These are phyloP conservation scores for Spheniscus humboldti DNA, from an alignment of 2,797 vertebrate genomes.

Conservation along the genomic window DNA sequence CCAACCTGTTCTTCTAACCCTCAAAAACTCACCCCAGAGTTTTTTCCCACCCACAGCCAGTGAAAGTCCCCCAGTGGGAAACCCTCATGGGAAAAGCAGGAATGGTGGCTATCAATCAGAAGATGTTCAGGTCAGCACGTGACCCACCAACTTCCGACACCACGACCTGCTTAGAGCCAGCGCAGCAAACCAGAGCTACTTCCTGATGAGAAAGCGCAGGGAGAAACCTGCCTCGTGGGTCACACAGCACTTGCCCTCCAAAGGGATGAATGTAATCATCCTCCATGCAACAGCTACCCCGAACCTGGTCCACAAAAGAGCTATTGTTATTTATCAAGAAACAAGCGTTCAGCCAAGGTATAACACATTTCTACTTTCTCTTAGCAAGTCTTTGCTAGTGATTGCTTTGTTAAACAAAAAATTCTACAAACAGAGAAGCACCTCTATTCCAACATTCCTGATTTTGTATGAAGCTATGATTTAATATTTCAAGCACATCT, in stretches of 20 bases:
- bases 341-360: rapidly evolving
- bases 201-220: background rate
- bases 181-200: background rate
- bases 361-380: background rate
- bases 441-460: background rate
- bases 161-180: background rate
- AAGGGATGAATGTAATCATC: background rate
- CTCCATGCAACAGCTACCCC: background rate
- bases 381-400: background rate
- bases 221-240: background rate
- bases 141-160: background rate
- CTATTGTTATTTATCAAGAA: background rate
- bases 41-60: background rate
- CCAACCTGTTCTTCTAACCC: background rate
- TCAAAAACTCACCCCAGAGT: background rate
- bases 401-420: background rate
- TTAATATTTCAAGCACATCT: background rate
- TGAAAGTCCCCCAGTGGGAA: background rate
- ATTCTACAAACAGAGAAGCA: background rate
- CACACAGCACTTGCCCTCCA: background rate
- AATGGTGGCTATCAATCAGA: background rate
- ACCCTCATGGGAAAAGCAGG: background rate
- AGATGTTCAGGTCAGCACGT: background rate
- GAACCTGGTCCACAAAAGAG: background rate
- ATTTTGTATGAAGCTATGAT: background rate